phyloP scores from a whole-genome alignment of 2,888 invertebrate species.

The Heliconius aoede region DNA sequence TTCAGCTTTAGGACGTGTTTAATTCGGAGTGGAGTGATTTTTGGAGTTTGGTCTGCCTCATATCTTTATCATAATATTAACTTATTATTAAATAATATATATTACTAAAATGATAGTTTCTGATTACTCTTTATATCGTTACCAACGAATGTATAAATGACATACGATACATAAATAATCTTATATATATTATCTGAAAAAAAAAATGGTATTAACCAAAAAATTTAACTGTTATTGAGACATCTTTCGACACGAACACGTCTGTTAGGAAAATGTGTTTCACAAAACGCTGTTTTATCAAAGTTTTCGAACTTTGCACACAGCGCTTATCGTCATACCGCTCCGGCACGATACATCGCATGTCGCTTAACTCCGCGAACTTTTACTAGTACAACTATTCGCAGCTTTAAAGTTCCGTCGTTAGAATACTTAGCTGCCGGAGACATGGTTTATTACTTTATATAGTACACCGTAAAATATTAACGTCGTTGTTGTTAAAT shows the following conservation, averaged over 20 bases:
- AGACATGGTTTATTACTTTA: slow-evolving; percentile 20
- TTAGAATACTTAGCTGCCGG: slow-evolving; percentile 22
- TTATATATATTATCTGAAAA: neutral
- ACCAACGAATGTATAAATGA: neutral
- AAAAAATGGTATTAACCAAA: neutral
- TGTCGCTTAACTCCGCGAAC: slow-evolving; percentile 26
- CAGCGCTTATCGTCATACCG: slow-evolving; percentile 5
- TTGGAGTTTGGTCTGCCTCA: too few relatives aligned
- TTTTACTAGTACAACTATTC: slow-evolving; percentile 5
- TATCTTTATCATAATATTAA: neutral
- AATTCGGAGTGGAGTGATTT: neutral
- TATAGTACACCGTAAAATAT: slow-evolving; percentile 7
- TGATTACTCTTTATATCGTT: neutral
- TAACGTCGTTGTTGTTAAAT: slow-evolving; percentile 10
- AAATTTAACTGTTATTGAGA: neutral
- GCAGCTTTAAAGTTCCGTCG: slow-evolving; percentile 22
- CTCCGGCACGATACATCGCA: slow-evolving; percentile 34
- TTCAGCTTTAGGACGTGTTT: neutral
- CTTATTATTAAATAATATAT: neutral
- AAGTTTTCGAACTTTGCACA: neutral
- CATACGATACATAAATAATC: neutral
- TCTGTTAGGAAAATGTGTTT: neutral
- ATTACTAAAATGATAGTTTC: neutral
- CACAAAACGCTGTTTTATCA: neutral
- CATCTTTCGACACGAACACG: neutral